Evolutionary conservation across 2,797 vertebrate genomes (phyloP), one percentile per base, ranked within the genome.

Genomic region (Syncerus caffer): DNA sequence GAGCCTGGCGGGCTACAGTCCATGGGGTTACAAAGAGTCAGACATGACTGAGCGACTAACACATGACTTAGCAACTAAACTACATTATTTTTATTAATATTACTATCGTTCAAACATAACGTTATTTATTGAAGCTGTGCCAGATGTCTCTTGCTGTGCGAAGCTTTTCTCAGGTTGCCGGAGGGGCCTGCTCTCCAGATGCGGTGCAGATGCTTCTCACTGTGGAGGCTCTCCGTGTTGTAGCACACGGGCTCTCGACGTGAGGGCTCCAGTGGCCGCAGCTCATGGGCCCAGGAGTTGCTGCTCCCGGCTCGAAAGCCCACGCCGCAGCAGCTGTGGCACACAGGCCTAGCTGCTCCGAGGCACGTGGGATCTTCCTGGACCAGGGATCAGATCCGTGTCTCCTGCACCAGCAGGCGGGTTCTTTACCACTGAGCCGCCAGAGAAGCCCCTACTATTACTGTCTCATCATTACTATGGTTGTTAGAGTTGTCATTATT

Each of bases 121-220:
- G 3, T 7, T 25, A 25, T 14, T 14, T 74, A 14, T 2, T 21
- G 19, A 23, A 42, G 21, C 67, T 23, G 67, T 42, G 38, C 67
- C 12, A 6, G 67, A 6, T 7, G 21, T 7, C 38, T 74, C 67
- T 25, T 7, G 38, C 67, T 13, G 21, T 25, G 38, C 6, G 6
- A 74, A 25, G 38, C 38, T 14, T 14, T 14, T 25, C 71, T 13
- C 71, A 14, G 6, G 34, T 3, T 14, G 34, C 67, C 1, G 0
- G 21, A 42, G 67, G 7, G 67, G 67, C 34, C 67, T 71, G 17
- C 67, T 7, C 34, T 74, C 3, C 21, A 7, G 11, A 6, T 3
- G 34, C 11, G 0, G 67, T 6, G 0, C 67, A 0, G 7, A 62
- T 14, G 3, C 34, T 3, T 12, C 34, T 71, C 34, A 0, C 34